Conservation (phyloP, 1,140 invertebrate species). For the Catajapyx aquilonaris region DNA sequence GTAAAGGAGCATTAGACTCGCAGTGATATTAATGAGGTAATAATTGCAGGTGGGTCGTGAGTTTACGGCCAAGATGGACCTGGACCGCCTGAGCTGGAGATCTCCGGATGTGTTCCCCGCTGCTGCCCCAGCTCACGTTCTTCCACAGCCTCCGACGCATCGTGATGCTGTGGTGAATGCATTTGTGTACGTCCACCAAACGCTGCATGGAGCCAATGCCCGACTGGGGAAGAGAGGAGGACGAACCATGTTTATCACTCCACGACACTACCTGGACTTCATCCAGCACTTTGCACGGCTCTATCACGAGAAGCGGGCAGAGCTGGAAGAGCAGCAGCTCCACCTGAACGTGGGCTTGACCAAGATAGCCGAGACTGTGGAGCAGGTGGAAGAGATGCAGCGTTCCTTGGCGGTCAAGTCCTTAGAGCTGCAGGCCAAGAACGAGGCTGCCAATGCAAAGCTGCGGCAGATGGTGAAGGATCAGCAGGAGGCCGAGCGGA, state of each 20-base stretch:
- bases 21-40: too few species aligned
- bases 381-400: conserved; percentile 99
- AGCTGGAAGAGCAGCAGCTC: conserved; percentile 95
- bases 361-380: conserved; percentile 98
- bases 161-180: conserved; percentile 93
- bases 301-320: conserved; percentile 92
- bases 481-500: conserved; percentile 98
- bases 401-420: conserved; percentile 94
- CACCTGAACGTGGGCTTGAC: conserved; percentile 96
- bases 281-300: conserved; percentile 98
- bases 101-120: conserved; percentile 74
- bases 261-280: conserved; percentile 97
- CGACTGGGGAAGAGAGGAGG: conserved; percentile 75
- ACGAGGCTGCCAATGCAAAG: conserved; percentile 95
- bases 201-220: conserved; percentile 80
- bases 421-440: conserved; percentile 72
- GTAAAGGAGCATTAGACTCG: too few species aligned
- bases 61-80: conserved; percentile 62
- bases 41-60: conserved; percentile 56
- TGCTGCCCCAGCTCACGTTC: conserved; percentile 46
- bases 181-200: conserved; percentile 96
- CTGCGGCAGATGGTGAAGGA: conserved; percentile 98
- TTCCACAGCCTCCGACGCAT: conserved; percentile 54
- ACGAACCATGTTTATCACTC: conserved; percentile 91
- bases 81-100: conserved; percentile 60